These are phyloP conservation scores for Acropternis orthonyx DNA, from an alignment of 2,797 vertebrate species.

Conservation along the genomic window DNA sequence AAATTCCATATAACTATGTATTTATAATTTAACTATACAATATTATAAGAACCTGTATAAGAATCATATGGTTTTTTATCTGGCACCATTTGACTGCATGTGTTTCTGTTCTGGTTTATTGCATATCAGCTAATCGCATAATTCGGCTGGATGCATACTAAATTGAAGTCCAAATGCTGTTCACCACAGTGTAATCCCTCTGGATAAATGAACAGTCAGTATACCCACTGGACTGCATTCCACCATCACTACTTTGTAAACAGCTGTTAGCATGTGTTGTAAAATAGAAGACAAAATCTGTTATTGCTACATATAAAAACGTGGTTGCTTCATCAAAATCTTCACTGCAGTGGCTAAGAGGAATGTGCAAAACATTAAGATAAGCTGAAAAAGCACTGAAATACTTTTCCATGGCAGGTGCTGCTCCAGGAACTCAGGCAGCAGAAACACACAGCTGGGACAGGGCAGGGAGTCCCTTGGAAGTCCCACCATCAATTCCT, in stretches of 20 bases:
- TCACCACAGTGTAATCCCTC: constrained; percentile 61
- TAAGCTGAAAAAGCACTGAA: neutral
- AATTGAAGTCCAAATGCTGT: constrained; percentile 67
- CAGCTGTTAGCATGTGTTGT: constrained; percentile 43
- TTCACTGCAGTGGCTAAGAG: neutral
- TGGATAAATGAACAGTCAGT: constrained; percentile 55
- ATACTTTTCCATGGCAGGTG: neutral
- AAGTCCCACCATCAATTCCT: neutral
- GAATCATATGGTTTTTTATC: constrained; percentile 55
- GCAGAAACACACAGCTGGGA: fast-evolving
- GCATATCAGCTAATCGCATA: constrained; percentile 68
- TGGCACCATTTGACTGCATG: constrained; percentile 62
- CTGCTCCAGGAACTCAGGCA: neutral
- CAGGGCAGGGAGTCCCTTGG: neutral
- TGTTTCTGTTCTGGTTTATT: constrained; percentile 70
- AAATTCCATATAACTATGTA: neutral
- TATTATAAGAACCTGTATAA: neutral
- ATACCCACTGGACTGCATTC: constrained; percentile 60
- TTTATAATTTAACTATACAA: neutral
- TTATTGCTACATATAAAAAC: neutral
- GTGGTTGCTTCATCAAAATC: neutral
- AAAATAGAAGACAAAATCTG: constrained; percentile 42
- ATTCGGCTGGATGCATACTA: constrained; percentile 72
- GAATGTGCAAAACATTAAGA: neutral
- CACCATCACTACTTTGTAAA: constrained; percentile 36